Percentiles rank a stretch among this genome's conserved stretches.
Evolutionary conservation across 2,113 vertebrate species (phyloP).

Genomic region (Mesocricetus auratus): DNA sequence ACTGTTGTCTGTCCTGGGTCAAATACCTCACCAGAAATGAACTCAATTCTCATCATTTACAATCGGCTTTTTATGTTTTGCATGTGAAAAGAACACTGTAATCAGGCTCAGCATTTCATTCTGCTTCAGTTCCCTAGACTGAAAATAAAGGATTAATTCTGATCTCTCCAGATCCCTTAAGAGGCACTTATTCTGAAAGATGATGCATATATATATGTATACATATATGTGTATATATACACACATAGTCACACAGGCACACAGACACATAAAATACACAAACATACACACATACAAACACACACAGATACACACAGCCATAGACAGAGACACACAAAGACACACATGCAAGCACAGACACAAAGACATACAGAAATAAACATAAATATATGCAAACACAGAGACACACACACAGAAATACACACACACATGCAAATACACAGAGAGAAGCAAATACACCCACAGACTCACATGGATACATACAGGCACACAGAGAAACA

Average conservation of each 20-base stretch:
- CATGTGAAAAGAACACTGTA: not conserved
- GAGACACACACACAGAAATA: not conserved
- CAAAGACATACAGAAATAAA: not conserved
- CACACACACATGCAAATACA: not conserved
- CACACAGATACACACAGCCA: not conserved
- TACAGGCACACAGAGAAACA: not conserved
- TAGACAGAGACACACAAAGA: not conserved
- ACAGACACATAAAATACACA: not conserved
- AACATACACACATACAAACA: not conserved
- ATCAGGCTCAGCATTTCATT: not conserved
- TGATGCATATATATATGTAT: not conserved
- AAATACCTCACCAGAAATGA: not conserved
- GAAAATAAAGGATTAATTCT: not conserved
- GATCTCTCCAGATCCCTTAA: not conserved
- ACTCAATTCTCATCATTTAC: not conserved
- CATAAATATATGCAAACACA: not conserved
- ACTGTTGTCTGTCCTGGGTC: not conserved
- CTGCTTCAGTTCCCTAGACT: constrained; percentile 18
- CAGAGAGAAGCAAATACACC: not conserved
- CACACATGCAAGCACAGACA: not conserved
- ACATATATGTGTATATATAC: not conserved
- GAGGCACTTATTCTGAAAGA: constrained; percentile 24
- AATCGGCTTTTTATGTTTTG: constrained; percentile 16
- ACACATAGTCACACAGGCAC: not conserved
- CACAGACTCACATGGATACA: not conserved